A percentile compares a stretch with the other conserved stretches of the same genome.
Conservation (phyloP, 30 jellyfish, hydroid and myxozoan species). For the Hydractinia symbiolongicarpus region DNA sequence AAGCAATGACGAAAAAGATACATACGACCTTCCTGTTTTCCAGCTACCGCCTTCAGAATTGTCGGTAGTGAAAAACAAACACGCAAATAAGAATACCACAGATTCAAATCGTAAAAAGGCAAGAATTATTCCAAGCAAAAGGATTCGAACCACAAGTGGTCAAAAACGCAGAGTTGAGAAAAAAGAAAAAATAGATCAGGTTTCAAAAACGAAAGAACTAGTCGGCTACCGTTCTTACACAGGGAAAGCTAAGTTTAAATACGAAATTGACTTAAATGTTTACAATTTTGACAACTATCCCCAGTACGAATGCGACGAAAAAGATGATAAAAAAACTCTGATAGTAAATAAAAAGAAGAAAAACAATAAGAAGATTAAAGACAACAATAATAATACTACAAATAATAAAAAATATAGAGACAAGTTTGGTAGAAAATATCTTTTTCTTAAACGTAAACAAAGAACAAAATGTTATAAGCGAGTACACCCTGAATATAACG, state of each 20-base stretch:
- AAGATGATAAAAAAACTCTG: background rate
- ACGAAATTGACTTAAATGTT: background rate
- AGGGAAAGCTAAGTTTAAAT: background rate
- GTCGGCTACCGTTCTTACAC: background rate
- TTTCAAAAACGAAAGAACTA: background rate
- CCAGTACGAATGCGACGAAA: background rate
- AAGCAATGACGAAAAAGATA: slow-evolving; percentile 10
- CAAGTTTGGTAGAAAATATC: background rate
- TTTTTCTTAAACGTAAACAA: background rate
- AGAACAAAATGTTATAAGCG: slow-evolving; percentile 8
- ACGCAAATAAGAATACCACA: background rate
- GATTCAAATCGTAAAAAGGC: background rate
- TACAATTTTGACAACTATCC: slow-evolving; percentile 1
- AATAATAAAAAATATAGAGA: background rate
- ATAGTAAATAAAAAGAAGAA: background rate
- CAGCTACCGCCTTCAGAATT: background rate
- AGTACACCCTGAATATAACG: slow-evolving; percentile 5
- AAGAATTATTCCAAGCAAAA: background rate
- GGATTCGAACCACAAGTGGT: background rate
- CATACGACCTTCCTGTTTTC: background rate
- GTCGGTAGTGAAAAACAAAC: background rate
- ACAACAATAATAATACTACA: background rate
- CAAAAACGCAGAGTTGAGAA: background rate
- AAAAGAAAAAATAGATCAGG: background rate
- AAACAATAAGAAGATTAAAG: background rate